Percentiles rank a stretch among this genome's conserved stretches.
phyloP scores from a whole-genome alignment of 2,113 vertebrate genomes.

The Dromas ardeola region DNA sequence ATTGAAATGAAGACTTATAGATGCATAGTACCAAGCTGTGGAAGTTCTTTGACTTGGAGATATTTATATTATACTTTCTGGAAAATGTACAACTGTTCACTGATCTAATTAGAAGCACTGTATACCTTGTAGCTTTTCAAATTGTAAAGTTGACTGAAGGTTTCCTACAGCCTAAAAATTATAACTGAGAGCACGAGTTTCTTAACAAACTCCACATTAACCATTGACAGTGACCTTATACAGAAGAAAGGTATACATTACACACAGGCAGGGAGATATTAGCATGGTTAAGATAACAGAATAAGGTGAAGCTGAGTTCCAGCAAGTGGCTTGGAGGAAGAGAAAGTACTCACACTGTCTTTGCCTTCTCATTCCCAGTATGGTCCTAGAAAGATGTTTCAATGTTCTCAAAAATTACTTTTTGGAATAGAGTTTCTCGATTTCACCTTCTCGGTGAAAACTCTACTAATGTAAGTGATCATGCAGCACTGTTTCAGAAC shows the following conservation, averaged over 20 bases:
- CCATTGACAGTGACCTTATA: neutral
- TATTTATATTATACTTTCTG: neutral
- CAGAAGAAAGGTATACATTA: neutral
- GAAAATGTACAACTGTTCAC: neutral
- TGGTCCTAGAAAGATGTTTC: neutral
- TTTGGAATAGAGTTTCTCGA: neutral
- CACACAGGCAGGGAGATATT: neutral
- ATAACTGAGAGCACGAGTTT: neutral
- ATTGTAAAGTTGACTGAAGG: neutral
- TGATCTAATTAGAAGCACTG: neutral
- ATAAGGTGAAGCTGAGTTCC: neutral
- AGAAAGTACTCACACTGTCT: neutral
- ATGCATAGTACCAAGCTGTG: neutral
- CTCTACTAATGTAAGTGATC: neutral
- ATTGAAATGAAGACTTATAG: neutral
- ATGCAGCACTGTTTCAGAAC: neutral
- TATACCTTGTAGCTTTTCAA: neutral
- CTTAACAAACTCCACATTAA: neutral
- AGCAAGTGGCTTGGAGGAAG: neutral
- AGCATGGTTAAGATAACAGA: neutral
- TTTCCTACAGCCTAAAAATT: neutral
- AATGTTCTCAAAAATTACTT: neutral
- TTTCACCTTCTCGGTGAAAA: neutral
- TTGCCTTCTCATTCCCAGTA: neutral
- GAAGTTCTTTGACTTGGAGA: neutral